Percentiles rank a stretch among this genome's conserved stretches.
Conservation (phyloP, 2,888 invertebrate species). For the Hylaea fasciaria region DNA sequence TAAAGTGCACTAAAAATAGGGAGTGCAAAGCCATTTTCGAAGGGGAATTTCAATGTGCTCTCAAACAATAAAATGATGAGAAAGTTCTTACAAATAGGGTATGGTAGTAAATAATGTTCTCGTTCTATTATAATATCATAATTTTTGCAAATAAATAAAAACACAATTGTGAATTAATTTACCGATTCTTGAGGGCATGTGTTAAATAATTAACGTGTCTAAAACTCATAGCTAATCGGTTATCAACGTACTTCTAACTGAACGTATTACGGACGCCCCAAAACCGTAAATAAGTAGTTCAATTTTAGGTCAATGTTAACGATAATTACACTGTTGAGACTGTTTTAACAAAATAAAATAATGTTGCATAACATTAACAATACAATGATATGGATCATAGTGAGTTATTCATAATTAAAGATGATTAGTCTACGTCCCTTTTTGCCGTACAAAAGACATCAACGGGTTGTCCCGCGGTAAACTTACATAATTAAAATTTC, state of each 20-base stretch:
- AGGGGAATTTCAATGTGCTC: conserved; percentile 9
- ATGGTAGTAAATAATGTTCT: neutral
- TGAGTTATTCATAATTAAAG: conserved; percentile 4
- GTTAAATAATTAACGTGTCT: conserved; percentile 6
- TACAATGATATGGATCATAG: conserved; percentile 9
- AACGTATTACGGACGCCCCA: conserved; percentile 2
- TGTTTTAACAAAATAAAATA: neutral
- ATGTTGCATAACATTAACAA: conserved; percentile 3
- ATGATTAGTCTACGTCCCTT: conserved; percentile 10
- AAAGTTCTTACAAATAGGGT: neutral
- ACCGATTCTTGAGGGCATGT: too few species aligned
- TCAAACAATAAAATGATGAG: conserved; percentile 8
- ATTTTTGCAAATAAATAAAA: too few species aligned
- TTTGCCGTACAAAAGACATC: conserved; percentile 73
- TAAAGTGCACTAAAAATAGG: conserved; percentile 33
- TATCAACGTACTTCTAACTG: neutral
- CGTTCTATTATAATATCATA: neutral
- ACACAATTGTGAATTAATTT: too few species aligned
- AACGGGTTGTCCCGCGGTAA: conserved; percentile 58
- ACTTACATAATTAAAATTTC: neutral
- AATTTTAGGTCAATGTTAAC: conserved; percentile 11
- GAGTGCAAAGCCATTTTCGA: conserved; percentile 16
- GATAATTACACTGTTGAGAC: neutral
- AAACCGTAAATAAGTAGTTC: neutral
- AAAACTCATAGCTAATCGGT: conserved; percentile 8